A percentile compares a stretch with the other conserved stretches of the same genome.
Evolutionary conservation across 64 coral and sea anemone species (phyloP).

Genomic region (Porites australiensis): DNA sequence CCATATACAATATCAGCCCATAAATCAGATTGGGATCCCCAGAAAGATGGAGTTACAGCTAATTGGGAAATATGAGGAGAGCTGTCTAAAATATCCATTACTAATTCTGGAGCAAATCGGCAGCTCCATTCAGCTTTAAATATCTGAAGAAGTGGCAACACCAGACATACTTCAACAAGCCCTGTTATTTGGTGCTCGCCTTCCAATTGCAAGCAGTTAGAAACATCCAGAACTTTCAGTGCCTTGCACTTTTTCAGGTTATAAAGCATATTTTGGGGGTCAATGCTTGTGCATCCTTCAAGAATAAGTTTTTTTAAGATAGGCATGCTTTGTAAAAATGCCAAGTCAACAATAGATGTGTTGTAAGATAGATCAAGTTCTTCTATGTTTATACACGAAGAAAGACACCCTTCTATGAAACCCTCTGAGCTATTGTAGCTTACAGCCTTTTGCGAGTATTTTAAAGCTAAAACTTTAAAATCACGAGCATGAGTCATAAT

Average conservation of each 20-base stretch:
- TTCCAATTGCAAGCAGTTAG: conserved; percentile 36
- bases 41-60: conserved; percentile 67
- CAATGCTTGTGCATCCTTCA: conserved; percentile 36
- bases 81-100: conserved; percentile 70
- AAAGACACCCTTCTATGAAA: conserved; percentile 32
- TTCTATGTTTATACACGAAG: conserved; percentile 15
- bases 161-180: conserved; percentile 56
- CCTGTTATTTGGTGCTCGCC: conserved; percentile 45
- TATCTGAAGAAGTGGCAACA: conserved; percentile 68
- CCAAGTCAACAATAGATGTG: conserved; percentile 25
- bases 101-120: conserved; percentile 63
- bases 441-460: conserved; percentile 34
- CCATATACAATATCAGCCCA: conserved; percentile 58
- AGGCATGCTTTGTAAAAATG: conserved; percentile 39
- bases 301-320: conserved; percentile 40
- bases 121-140: conserved; percentile 78
- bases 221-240: no score
- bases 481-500: conserved; percentile 12
- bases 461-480: conserved; percentile 33
- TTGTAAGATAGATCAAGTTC: conserved; percentile 48
- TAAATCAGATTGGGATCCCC: conserved; percentile 32
- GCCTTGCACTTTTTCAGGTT: conserved; percentile 16
- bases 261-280: conserved; percentile 28
- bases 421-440: conserved; percentile 26
- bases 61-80: conserved; percentile 53